phyloP scores from a whole-genome alignment of 2,113 vertebrate genomes.

The Lasiurus borealis region DNA sequence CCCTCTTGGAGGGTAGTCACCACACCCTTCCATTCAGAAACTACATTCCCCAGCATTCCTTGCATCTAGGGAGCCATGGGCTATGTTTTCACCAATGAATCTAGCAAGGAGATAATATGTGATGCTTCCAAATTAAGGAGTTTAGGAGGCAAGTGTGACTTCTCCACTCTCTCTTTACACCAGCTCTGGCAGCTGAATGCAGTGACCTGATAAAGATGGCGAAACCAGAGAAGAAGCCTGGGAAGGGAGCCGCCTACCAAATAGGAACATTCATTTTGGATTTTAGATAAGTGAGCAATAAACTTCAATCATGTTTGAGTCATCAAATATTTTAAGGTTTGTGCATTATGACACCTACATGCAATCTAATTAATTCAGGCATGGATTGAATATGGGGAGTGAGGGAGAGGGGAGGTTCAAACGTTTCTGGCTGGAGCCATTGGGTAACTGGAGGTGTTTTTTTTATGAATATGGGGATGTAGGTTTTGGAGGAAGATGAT shows the following conservation, averaged over 20 bases:
- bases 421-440: background rate
- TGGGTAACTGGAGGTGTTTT: background rate
- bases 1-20: background rate
- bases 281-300: background rate
- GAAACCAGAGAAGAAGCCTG: background rate
- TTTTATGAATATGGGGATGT: background rate
- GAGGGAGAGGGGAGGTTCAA: background rate
- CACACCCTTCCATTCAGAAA: background rate
- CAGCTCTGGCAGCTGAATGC: background rate
- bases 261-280: background rate
- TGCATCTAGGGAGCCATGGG: background rate
- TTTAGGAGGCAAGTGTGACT: background rate
- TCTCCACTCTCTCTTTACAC: background rate
- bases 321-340: background rate
- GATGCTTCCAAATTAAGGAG: background rate
- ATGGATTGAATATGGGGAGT: background rate
- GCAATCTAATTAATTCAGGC: slow-evolving; percentile 27
- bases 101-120: background rate
- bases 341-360: background rate
- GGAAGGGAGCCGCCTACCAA: background rate
- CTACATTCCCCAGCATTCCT: background rate
- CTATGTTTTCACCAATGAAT: background rate
- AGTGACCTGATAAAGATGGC: background rate
- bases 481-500: background rate
- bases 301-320: background rate